A percentile compares a stretch with the other conserved stretches of the same genome.
Evolutionary conservation across 2,113 vertebrate genomes (phyloP).

Genomic region (Xenopus tropicalis): UCB_Xtro_10.0 CM004451.2:74153501-74154000

Average conservation of each 20-base stretch:
- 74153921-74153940: slow-evolving; percentile 96
- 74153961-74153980: slow-evolving; percentile 93
- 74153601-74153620: no score
- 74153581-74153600: no score
- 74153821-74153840: slow-evolving; percentile 94
- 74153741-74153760: slow-evolving; percentile 91
- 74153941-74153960: slow-evolving; percentile 97
- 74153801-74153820: slow-evolving; percentile 98
- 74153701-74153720: slow-evolving; percentile 79
- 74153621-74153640: no score
- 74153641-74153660: slow-evolving; percentile 41
- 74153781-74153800: slow-evolving; percentile 93
- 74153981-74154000: slow-evolving; percentile 94
- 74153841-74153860: slow-evolving; percentile 81
- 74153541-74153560: no score
- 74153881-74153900: slow-evolving; percentile 85
- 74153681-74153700: slow-evolving; percentile 68
- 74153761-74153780: slow-evolving; percentile 98
- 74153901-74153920: slow-evolving; percentile 90
- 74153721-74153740: slow-evolving; percentile 83
- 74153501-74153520: no score
- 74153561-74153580: no score
- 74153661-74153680: slow-evolving; percentile 68
- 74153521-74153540: no score
- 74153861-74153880: slow-evolving; percentile 86